phyloP scores from a whole-genome alignment of 1,140 invertebrate species.

The Drosophila varians region DNA sequence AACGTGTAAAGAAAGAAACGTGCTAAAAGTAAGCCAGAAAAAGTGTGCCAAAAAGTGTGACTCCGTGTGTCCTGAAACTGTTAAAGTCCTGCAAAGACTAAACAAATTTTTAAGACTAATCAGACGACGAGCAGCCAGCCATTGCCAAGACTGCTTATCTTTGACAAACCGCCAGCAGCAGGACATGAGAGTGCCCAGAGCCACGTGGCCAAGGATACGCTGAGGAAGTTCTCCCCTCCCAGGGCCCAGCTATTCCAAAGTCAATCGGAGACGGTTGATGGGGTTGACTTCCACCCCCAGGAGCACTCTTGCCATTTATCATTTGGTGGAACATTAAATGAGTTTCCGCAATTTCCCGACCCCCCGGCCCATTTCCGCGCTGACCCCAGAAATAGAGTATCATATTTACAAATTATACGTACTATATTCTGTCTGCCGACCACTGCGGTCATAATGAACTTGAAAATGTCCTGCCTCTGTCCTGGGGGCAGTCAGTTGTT shows the following conservation, averaged over 20 bases:
- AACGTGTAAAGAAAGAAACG: slow-evolving; percentile 27
- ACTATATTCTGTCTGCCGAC: slow-evolving; percentile 25
- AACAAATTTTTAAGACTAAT: slow-evolving; percentile 53
- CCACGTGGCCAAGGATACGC: slow-evolving; percentile 20
- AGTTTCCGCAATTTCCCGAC: slow-evolving; percentile 68
- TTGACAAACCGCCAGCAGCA: slow-evolving; percentile 67
- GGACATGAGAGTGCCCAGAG: slow-evolving; percentile 13
- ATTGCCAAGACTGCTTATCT: slow-evolving; percentile 45
- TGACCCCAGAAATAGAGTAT: slow-evolving; percentile 27
- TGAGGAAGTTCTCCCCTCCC: slow-evolving; percentile 22
- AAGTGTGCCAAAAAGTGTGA: slow-evolving; percentile 59
- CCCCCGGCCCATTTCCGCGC: slow-evolving; percentile 9
- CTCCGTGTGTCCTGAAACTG: slow-evolving; percentile 31
- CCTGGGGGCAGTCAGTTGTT: slow-evolving; percentile 43
- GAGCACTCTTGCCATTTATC: slow-evolving; percentile 64
- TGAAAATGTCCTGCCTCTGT: slow-evolving; percentile 46
- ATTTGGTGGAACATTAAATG: slow-evolving; percentile 74
- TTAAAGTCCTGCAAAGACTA: slow-evolving; percentile 9
- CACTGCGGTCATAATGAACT: slow-evolving; percentile 60
- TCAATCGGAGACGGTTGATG: slow-evolving; percentile 67
- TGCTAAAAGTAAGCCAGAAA: slow-evolving; percentile 51
- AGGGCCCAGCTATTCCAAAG: slow-evolving; percentile 55
- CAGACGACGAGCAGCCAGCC: slow-evolving; percentile 20
- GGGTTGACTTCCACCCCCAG: slow-evolving; percentile 26
- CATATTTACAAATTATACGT: slow-evolving; percentile 35